Evolutionary conservation across 2,888 invertebrate species (phyloP), one percentile per base, ranked within the genome.

Genomic region (Cryptophagus acutangulus): DNA sequence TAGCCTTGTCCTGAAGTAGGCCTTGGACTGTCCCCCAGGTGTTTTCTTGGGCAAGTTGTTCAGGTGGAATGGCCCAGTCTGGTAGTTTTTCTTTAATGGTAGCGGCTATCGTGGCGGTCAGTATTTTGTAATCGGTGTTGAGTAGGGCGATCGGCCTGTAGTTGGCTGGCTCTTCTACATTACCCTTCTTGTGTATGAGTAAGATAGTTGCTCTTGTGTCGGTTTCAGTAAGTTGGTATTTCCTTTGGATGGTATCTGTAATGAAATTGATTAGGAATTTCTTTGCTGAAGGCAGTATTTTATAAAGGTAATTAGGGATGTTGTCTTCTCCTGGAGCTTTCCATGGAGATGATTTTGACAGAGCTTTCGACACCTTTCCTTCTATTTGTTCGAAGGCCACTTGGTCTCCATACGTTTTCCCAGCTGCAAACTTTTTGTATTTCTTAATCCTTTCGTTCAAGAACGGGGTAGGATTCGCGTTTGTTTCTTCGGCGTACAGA

Each of bases 91-190:
- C 40, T 1, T 52, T 28, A 1, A 33, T 31, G 3, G 33, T 28
- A 3, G 50, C 20, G 15, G 17, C 40, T 10, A 58, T 28, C 2
- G 50, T 36, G 13, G 42, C 37, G 1, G 55, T 57, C 3, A 56
- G 40, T 3, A 59, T 47, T 33, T 62, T 62, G 9, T 54, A 45
- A 29, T 56, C 47, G 0, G 49, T 40, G 35, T 61, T 60, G 6
- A 53, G 43, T 1, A 61, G 33, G 0, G 58, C 46, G 5, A 59
- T 59, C 6, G 55, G 57, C 24, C 53, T 31, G 30, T 58, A 59
- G 28, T 54, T 60, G 0, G 42, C 37, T 1, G 55, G 57, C 26
- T 58, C 48, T 1, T 10, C 5, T 13, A 16, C 14, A 24, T 54
- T 49, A 2, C 57, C 57, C 40, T 55, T 55, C 39, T 59, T 60